phyloP scores from a whole-genome alignment of 2,797 vertebrate species.

The Varecia variegata region DNA sequence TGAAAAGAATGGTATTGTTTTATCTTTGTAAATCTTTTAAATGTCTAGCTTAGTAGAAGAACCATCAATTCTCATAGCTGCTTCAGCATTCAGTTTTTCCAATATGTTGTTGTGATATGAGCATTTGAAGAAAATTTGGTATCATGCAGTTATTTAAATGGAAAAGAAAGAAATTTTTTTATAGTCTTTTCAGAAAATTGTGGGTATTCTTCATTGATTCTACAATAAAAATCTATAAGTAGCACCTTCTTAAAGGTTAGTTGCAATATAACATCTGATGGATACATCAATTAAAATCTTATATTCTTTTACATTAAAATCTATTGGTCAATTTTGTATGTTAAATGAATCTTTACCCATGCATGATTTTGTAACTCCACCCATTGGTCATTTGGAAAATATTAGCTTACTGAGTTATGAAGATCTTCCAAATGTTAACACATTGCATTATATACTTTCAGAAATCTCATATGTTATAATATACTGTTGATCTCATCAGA shows the following conservation, averaged over 20 bases:
- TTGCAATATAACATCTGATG: background rate
- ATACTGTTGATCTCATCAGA: background rate
- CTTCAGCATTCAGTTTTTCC: background rate
- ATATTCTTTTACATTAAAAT: background rate
- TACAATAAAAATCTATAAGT: background rate
- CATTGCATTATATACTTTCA: background rate
- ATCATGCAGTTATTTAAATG: background rate
- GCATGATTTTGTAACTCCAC: background rate
- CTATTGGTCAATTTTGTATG: background rate
- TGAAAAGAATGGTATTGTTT: background rate
- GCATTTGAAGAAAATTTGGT: background rate
- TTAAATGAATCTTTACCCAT: background rate
- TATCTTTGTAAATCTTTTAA: background rate
- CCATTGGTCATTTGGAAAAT: no score
- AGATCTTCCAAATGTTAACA: background rate
- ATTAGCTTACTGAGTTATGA: background rate
- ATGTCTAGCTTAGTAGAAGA: background rate
- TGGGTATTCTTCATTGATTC: background rate
- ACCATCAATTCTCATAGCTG: background rate
- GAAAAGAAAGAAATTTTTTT: background rate
- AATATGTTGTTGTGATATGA: background rate
- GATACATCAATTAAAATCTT: background rate
- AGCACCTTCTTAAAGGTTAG: background rate
- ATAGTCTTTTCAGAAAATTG: background rate
- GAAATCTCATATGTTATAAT: background rate